Conservation (phyloP, 2,888 invertebrate genomes). For the Acrobasis suavella region DNA sequence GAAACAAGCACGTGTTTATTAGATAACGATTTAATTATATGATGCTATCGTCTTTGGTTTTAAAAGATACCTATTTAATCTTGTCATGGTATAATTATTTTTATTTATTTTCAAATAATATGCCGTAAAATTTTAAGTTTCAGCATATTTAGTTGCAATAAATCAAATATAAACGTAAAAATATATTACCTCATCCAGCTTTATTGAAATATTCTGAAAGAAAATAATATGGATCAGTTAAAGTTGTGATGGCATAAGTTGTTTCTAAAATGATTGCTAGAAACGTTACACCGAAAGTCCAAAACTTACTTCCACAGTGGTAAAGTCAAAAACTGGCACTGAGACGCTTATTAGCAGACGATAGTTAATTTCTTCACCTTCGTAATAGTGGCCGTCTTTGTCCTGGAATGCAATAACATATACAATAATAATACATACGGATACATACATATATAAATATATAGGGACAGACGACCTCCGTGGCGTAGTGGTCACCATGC, state of each 20-base stretch:
- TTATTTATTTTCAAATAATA: slow-evolving; percentile 22
- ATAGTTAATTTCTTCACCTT: slow-evolving; percentile 64
- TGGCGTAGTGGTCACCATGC: no score
- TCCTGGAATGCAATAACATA: slow-evolving; percentile 51
- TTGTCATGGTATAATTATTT: background rate
- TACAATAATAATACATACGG: no score
- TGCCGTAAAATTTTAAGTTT: no score
- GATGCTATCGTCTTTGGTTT: background rate
- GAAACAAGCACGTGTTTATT: slow-evolving; percentile 34
- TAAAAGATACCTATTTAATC: background rate
- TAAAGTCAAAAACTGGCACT: slow-evolving; percentile 69
- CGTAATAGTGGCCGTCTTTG: slow-evolving; percentile 65
- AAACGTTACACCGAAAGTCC: background rate
- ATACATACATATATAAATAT: no score
- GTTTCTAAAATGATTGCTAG: no score
- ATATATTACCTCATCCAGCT: slow-evolving; percentile 56
- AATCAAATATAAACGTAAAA: no score
- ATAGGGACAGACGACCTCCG: no score
- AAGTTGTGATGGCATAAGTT: background rate
- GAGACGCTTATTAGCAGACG: slow-evolving; percentile 69
- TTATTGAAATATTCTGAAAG: slow-evolving; percentile 70
- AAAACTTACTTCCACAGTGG: slow-evolving; percentile 56
- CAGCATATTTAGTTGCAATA: no score
- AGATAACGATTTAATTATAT: background rate
- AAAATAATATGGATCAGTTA: slow-evolving; percentile 25